Evolutionary conservation across 1,140 invertebrate species (phyloP).

Genomic region (Drosophila pallidifrons): DNA sequence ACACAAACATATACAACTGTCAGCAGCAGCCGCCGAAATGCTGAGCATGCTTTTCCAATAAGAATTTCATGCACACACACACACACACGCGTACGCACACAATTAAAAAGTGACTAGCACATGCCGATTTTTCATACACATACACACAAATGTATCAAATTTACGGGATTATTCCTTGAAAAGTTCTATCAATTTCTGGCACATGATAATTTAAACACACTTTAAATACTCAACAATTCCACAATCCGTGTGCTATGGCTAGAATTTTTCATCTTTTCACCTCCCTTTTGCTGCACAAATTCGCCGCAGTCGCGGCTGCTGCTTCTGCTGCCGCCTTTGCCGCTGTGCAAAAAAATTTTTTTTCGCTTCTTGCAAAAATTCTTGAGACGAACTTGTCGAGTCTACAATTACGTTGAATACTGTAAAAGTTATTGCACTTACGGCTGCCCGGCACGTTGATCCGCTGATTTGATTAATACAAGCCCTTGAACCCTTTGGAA

Average conservation of each 20-base stretch:
- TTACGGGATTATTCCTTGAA: constrained; percentile 52
- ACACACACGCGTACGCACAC: constrained; percentile 19
- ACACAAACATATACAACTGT: constrained; percentile 32
- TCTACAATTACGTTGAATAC: constrained; percentile 52
- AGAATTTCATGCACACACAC: constrained; percentile 67
- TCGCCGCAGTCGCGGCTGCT: constrained; percentile 58
- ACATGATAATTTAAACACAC: constrained; percentile 21
- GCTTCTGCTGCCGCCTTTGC: constrained; percentile 59
- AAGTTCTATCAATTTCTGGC: constrained; percentile 16
- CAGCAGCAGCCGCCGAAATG: constrained; percentile 67
- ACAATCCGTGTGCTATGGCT: constrained; percentile 18
- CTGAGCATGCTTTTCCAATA: constrained; percentile 81
- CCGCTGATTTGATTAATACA: constrained; percentile 52
- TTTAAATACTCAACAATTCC: constrained; percentile 25
- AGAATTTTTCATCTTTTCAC: constrained; percentile 70
- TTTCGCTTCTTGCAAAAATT: constrained; percentile 72
- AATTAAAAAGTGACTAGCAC: constrained; percentile 53
- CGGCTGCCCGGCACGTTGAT: constrained; percentile 70
- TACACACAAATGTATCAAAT: constrained; percentile 54
- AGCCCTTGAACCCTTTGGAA: constrained; percentile 66
- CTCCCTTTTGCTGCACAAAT: constrained; percentile 62
- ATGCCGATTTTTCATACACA: constrained; percentile 71
- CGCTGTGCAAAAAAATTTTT: constrained; percentile 79
- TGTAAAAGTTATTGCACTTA: constrained; percentile 63
- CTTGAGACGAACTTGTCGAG: constrained; percentile 35